Conservation (phyloP, 2,113 vertebrate genomes). For the Pelobates fuscus region DNA sequence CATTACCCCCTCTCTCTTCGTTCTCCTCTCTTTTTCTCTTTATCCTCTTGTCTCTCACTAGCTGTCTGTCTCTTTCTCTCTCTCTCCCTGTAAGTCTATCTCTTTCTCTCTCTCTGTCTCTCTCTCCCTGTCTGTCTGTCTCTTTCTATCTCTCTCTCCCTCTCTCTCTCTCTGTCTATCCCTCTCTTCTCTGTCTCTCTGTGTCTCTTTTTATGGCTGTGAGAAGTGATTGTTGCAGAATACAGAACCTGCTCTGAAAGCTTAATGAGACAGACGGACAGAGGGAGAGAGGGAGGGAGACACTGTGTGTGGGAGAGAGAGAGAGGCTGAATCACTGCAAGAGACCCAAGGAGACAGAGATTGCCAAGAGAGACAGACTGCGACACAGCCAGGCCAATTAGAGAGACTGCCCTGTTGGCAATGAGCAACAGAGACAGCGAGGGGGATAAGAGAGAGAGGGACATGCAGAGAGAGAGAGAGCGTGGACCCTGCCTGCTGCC, state of each 20-base stretch:
- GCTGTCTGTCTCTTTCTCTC: neutral
- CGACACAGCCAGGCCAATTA: neutral
- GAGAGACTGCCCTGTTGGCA: neutral
- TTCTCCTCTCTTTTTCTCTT: neutral
- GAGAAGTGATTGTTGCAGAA: constrained; percentile 33
- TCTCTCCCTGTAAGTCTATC: neutral
- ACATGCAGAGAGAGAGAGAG: constrained; percentile 4
- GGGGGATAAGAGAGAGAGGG: neutral
- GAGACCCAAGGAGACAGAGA: neutral
- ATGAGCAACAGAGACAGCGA: neutral
- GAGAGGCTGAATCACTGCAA: constrained; percentile 4
- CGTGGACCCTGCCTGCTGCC: constrained; percentile 16
- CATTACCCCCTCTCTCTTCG: neutral
- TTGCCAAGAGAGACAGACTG: neutral
- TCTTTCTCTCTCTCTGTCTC: too few relatives aligned
- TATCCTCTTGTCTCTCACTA: neutral
- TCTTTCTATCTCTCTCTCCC: too few relatives aligned
- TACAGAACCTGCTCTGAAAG: constrained; percentile 31
- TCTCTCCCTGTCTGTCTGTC: too few relatives aligned
- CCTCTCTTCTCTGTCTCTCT: neutral
- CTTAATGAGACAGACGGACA: constrained; percentile 37
- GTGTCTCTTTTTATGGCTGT: constrained; percentile 12
- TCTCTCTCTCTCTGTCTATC: too few relatives aligned
- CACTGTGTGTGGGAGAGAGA: constrained; percentile 15
- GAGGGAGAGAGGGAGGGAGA: constrained; percentile 14